These are phyloP conservation scores for Geotria australis DNA, from an alignment of 2,797 vertebrate species.

Conservation along the genomic window DNA sequence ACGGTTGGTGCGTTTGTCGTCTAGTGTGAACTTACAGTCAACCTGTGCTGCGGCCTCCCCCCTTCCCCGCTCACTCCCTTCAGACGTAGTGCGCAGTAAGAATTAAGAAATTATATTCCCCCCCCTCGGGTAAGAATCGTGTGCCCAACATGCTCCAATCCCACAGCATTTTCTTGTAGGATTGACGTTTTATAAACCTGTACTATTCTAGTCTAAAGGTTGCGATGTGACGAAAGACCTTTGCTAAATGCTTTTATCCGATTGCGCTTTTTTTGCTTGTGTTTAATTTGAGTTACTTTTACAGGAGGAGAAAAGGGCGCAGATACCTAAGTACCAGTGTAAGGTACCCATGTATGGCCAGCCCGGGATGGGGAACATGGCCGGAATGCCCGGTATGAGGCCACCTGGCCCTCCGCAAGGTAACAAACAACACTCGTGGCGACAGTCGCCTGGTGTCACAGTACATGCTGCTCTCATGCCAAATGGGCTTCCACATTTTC, in stretches of 20 bases:
- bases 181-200: too few relatives aligned
- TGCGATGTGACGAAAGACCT: background rate
- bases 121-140: too few relatives aligned
- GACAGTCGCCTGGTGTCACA: too few relatives aligned
- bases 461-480: too few relatives aligned
- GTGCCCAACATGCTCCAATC: too few relatives aligned
- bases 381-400: constrained; percentile 54
- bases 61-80: too few relatives aligned
- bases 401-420: constrained; percentile 63
- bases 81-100: too few relatives aligned
- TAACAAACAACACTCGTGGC: constrained; percentile 6
- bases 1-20: constrained; percentile 2
- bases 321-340: constrained; percentile 72
- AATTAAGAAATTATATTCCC: too few relatives aligned
- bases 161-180: too few relatives aligned
- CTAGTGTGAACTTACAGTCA: background rate
- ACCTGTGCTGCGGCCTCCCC: background rate
- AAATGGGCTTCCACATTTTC: too few relatives aligned
- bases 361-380: constrained; percentile 35
- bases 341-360: constrained; percentile 55
- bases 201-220: background rate
- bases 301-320: constrained; percentile 86
- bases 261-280: background rate
- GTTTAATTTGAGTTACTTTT: constrained; percentile 2
- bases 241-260: background rate